Evolutionary conservation across 2,888 invertebrate species (phyloP).

Genomic region (Ellobium chinense): DNA sequence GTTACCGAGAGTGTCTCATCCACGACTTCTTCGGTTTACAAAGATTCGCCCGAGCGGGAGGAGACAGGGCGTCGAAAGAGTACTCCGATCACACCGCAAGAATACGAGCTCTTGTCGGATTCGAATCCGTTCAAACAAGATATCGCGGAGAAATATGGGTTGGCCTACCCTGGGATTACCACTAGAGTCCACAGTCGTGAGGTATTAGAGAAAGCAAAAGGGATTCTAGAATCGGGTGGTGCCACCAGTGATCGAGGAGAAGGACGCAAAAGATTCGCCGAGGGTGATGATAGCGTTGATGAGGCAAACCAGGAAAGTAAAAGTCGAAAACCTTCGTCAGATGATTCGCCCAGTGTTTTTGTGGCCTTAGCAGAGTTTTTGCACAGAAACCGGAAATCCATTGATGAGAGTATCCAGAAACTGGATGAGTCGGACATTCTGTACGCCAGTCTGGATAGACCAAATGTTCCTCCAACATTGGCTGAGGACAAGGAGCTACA

Average conservation of each 20-base stretch:
- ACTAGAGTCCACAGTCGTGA: neutral
- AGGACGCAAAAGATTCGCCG: neutral
- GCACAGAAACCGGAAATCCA: neutral
- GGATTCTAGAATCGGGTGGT: neutral
- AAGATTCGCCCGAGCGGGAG: neutral
- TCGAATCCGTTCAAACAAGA: slow-evolving; percentile 41
- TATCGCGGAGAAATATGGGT: slow-evolving; percentile 35
- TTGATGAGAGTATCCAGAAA: slow-evolving; percentile 30
- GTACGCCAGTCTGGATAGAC: neutral
- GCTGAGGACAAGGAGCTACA: neutral
- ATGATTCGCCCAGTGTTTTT: neutral
- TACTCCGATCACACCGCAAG: slow-evolving; percentile 21
- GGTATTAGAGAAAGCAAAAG: neutral
- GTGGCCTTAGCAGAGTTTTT: slow-evolving; percentile 4
- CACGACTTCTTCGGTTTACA: neutral
- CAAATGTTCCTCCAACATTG: neutral
- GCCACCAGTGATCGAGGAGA: neutral
- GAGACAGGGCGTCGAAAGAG: neutral
- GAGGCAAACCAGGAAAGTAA: no score
- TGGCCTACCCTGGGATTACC: slow-evolving; percentile 5
- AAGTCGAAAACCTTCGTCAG: neutral
- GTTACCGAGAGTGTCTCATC: neutral
- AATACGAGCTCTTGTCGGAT: slow-evolving; percentile 22
- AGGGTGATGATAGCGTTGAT: neutral
- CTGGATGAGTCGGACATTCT: neutral